Evolutionary conservation across 2,113 vertebrate species (phyloP).

Genomic region (Casuarius casuarius): DNA sequence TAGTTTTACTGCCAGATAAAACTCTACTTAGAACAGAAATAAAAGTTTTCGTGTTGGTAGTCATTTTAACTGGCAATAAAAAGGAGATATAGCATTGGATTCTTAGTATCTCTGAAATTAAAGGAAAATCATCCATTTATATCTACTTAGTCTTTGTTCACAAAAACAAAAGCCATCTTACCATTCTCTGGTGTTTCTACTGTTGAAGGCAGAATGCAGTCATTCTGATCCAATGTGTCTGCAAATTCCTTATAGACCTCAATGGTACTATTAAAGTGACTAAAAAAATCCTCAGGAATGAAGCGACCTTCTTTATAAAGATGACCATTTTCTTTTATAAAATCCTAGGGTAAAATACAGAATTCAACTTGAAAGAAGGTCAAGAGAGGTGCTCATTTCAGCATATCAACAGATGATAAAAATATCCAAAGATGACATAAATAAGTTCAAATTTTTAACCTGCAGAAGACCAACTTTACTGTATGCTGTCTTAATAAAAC

Average conservation of each 20-base stretch:
- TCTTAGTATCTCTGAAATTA: neutral
- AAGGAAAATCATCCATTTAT: neutral
- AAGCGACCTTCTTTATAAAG: constrained; percentile 70
- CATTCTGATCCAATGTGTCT: constrained; percentile 67
- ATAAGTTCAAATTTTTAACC: neutral
- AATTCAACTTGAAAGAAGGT: constrained; percentile 6
- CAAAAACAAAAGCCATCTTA: constrained; percentile 51
- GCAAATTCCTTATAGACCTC: constrained; percentile 78
- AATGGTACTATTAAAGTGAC: constrained; percentile 80
- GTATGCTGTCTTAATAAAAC: neutral
- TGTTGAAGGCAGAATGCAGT: constrained; percentile 78
- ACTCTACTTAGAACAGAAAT: neutral
- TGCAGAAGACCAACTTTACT: neutral
- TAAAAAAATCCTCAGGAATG: constrained; percentile 80
- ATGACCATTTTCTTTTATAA: constrained; percentile 73
- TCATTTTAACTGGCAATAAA: constrained; percentile 5
- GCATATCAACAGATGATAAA: neutral
- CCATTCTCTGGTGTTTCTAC: constrained; percentile 73
- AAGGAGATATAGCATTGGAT: neutral
- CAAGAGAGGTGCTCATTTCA: neutral
- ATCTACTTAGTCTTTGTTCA: neutral
- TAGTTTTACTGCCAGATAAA: neutral
- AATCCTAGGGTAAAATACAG: constrained; percentile 63
- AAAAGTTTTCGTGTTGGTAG: neutral
- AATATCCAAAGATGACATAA: neutral